These are phyloP conservation scores for Danio aesculapii DNA, from an alignment of 2,797 vertebrate species.

Conservation along the genomic window DNA sequence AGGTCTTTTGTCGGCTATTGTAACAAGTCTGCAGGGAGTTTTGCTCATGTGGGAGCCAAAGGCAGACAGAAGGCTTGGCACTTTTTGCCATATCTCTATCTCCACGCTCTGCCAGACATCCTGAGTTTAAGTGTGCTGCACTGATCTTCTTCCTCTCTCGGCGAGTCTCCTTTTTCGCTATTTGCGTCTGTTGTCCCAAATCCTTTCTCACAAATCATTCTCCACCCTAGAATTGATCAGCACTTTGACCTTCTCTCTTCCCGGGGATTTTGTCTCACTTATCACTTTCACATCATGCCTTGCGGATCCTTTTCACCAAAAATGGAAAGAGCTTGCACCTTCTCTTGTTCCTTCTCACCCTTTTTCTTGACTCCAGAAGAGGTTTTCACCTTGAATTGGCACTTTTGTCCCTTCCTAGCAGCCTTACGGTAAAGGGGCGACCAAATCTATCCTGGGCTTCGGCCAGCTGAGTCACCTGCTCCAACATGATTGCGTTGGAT, in stretches of 20 bases:
- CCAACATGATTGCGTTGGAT: constrained; percentile 15
- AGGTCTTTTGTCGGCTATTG: constrained; percentile 44
- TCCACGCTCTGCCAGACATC: constrained; percentile 59
- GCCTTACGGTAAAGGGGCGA: constrained; percentile 23
- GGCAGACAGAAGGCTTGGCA: constrained; percentile 49
- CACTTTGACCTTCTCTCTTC: constrained; percentile 44
- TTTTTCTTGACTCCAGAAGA: constrained; percentile 5
- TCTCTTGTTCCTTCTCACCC: constrained; percentile 26
- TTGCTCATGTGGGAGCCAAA: constrained; percentile 41
- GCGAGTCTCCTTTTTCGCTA: constrained; percentile 50
- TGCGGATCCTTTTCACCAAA: constrained; percentile 39
- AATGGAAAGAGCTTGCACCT: constrained; percentile 38
- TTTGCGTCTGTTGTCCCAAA: constrained; percentile 44
- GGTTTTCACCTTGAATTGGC: constrained; percentile 50
- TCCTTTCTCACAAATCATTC: constrained; percentile 29
- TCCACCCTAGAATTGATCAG: constrained; percentile 41
- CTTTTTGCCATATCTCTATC: constrained; percentile 53
- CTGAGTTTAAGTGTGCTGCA: constrained; percentile 60
- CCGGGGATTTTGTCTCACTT: constrained; percentile 15
- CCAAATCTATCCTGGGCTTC: background rate
- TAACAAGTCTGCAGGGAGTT: constrained; percentile 53
- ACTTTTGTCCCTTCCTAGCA: constrained; percentile 21
- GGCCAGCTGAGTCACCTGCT: constrained; percentile 44
- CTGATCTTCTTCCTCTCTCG: constrained; percentile 50
- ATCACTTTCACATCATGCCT: constrained; percentile 18